A percentile compares a stretch with the other conserved stretches of the same genome.
These are phyloP conservation scores for Allobates femoralis DNA, from an alignment of 2,797 vertebrate species.

Conservation along the genomic window DNA sequence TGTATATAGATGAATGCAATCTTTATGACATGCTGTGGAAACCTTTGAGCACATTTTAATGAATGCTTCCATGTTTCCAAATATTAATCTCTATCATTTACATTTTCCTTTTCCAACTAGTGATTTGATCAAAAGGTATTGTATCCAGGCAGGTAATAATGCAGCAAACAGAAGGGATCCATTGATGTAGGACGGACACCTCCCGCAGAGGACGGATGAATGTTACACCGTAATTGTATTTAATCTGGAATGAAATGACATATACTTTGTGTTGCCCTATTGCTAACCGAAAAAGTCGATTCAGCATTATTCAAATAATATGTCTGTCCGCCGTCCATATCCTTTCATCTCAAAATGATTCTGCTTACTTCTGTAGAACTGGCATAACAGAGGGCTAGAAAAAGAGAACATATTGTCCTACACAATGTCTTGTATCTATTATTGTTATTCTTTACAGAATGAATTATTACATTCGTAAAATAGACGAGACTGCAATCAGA, in stretches of 20 bases:
- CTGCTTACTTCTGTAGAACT: slow-evolving; percentile 5
- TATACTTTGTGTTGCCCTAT: slow-evolving; percentile 15
- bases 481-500: not conserved
- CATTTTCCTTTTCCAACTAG: not conserved
- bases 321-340: not conserved
- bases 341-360: not conserved
- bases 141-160: slow-evolving; percentile 27
- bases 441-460: not conserved
- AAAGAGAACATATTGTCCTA: slow-evolving; percentile 32
- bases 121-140: slow-evolving; percentile 36
- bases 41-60: not conserved
- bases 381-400: slow-evolving; percentile 20
- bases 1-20: not conserved
- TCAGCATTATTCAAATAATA: slow-evolving; percentile 37
- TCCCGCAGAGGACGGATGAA: slow-evolving; percentile 32
- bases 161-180: slow-evolving; percentile 11
- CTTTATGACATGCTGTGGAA: not conserved
- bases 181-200: not conserved
- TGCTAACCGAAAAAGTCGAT: slow-evolving; percentile 18
- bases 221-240: slow-evolving; percentile 38
- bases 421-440: slow-evolving; percentile 15
- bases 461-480: not conserved
- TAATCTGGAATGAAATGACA: slow-evolving; percentile 13
- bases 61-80: not conserved
- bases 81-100: slow-evolving; percentile 22